Evolutionary conservation across 2,888 invertebrate species (phyloP), one percentile per base, ranked within the genome.

Genomic region (Thyatira batis): DNA sequence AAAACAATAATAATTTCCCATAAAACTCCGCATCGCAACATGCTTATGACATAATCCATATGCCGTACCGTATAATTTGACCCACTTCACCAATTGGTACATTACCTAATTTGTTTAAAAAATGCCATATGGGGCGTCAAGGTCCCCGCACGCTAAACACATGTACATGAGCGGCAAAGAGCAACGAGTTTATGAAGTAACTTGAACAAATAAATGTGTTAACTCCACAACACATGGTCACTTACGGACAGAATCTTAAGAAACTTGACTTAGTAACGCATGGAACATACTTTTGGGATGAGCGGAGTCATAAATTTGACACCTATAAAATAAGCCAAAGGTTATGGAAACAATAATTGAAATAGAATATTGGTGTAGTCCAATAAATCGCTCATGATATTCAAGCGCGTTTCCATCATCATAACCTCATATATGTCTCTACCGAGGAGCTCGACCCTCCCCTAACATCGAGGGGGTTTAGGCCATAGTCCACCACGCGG

Each of bases 71-170:
- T 27, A 25, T 20, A 80, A 76, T 79, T 76, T 78, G 85, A 83
- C 85, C 87, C 75, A 84, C 67, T 78, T 83, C 67, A 73, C 76
- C 82, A 87, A 87, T 85, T 85, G 81, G 76, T 74, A 75, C 77
- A 80, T 85, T 86, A 83, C 85, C 84, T 84, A 88, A 88, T 86
- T 86, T 85, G 88, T 87, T 80, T 81, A 80, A 80, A 86, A 85
- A 78, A 76, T 39, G 69, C 76, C 86, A 85, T 82, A 85, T 87
- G 84, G 73, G 72, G 62, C 58, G 57, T 64, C 87, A 85, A 86
- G 85, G 85, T 64, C 70, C 60, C 57, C 59, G 49, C 55, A 58
- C 58, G 70, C 69, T 73, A 73, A 73, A 67, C 59, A 60, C 59
- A 50, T 50, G 53, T 52, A 57, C 61, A 61, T 60, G 59, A 44